phyloP scores from a whole-genome alignment of 2,888 invertebrate genomes.

The Callinectes sapidus region DNA sequence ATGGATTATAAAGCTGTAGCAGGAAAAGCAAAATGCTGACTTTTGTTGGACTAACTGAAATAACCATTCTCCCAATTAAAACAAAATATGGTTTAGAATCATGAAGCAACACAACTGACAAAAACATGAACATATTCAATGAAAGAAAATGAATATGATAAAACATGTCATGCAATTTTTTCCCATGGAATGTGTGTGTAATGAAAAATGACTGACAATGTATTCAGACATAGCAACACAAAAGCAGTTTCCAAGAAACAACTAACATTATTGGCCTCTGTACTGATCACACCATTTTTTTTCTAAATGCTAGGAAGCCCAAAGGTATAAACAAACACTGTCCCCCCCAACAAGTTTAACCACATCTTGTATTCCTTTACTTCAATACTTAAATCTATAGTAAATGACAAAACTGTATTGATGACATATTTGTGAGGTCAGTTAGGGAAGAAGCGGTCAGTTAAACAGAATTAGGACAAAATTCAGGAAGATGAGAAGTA shows the following conservation, averaged over 20 bases:
- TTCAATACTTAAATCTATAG: not conserved
- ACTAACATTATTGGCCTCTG: not conserved
- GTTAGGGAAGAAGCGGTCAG: not conserved
- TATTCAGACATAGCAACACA: not conserved
- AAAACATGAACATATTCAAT: not conserved
- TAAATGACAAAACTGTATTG: not conserved
- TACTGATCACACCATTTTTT: not conserved
- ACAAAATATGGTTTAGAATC: not conserved
- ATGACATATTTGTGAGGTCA: no score
- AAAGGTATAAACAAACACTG: not conserved
- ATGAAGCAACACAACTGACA: not conserved
- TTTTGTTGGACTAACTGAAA: not conserved
- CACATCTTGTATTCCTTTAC: not conserved
- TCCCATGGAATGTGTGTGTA: not conserved
- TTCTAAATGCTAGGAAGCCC: not conserved
- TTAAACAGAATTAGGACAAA: not conserved
- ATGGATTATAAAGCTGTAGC: not conserved
- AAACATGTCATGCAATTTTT: not conserved
- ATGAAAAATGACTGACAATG: not conserved
- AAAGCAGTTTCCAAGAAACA: not conserved
- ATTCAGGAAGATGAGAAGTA: not conserved
- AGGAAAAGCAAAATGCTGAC: not conserved
- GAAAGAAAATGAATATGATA: not conserved
- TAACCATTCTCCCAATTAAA: not conserved
- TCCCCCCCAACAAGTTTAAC: not conserved